These are phyloP conservation scores for Drosophila arizonae DNA, from an alignment of 1,140 invertebrate species.

Conservation along the genomic window DNA sequence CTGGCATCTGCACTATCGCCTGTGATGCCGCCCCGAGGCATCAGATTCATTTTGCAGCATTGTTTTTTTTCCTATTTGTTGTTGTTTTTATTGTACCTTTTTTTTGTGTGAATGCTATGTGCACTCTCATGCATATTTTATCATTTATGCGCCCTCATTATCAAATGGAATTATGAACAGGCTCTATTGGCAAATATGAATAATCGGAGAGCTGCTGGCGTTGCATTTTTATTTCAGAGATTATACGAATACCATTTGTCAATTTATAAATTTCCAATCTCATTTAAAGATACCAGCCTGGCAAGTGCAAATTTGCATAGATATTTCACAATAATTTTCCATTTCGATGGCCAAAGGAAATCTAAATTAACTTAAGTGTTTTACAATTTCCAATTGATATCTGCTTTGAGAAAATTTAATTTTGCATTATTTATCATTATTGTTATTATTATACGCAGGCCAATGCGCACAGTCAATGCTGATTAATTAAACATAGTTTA, in stretches of 20 bases:
- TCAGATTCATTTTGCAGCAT: neutral
- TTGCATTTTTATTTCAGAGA: neutral
- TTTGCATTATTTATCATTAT: no score
- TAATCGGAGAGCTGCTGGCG: constrained; percentile 39
- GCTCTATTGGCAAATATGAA: constrained; percentile 54
- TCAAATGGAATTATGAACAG: constrained; percentile 31
- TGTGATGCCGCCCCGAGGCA: neutral
- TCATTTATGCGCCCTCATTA: constrained; percentile 67
- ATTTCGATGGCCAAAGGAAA: no score
- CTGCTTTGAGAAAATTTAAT: no score
- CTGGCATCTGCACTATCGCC: constrained; percentile 38
- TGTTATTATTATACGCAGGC: no score
- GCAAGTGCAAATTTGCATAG: neutral
- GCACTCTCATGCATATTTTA: constrained; percentile 62
- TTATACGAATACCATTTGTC: neutral
- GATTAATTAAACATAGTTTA: no score
- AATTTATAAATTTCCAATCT: no score
- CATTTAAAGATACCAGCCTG: no score
- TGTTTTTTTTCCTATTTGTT: neutral
- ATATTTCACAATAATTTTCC: no score
- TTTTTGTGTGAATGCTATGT: neutral
- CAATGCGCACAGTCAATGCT: no score
- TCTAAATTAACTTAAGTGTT: no score
- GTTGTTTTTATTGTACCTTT: neutral
- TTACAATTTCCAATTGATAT: no score